Evolutionary conservation across 2,113 vertebrate genomes (phyloP).

Genomic region (Chrysochloris asiatica): DNA sequence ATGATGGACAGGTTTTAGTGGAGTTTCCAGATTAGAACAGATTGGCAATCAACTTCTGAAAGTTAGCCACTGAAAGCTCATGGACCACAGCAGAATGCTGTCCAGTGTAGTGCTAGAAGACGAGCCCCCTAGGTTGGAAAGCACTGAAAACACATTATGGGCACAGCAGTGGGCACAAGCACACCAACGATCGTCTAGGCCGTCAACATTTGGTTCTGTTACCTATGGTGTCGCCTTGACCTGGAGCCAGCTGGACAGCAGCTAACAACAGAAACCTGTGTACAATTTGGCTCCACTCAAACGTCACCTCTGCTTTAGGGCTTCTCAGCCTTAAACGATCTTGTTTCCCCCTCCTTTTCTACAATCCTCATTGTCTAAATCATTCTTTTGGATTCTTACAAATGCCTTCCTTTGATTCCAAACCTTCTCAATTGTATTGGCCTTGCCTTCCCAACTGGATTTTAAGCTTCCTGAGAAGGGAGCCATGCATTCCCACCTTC

Average conservation of each 20-base stretch:
- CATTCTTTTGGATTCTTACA: not conserved
- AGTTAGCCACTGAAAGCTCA: not conserved
- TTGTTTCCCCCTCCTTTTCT: not conserved
- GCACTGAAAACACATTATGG: not conserved
- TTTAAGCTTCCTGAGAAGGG: constrained; percentile 13
- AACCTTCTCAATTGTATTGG: not conserved
- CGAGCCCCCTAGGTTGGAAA: not conserved
- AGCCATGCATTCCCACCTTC: constrained; percentile 36
- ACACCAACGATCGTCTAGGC: not conserved
- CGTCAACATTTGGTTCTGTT: not conserved
- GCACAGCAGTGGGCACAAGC: not conserved
- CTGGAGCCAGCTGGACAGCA: not conserved
- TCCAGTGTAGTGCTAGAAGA: not conserved
- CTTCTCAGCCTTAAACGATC: not conserved
- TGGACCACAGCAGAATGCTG: not conserved
- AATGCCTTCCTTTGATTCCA: constrained; percentile 25
- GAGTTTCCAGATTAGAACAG: not conserved
- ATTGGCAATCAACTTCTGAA: not conserved
- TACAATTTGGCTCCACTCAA: not conserved
- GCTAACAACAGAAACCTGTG: not conserved
- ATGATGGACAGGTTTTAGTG: not conserved
- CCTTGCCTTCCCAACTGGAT: constrained; percentile 44
- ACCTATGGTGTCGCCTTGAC: not conserved
- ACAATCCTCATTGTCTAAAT: not conserved
- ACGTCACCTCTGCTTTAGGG: not conserved